Evolutionary conservation across 2,888 invertebrate species (phyloP).

Genomic region (Nudaria mundana): DNA sequence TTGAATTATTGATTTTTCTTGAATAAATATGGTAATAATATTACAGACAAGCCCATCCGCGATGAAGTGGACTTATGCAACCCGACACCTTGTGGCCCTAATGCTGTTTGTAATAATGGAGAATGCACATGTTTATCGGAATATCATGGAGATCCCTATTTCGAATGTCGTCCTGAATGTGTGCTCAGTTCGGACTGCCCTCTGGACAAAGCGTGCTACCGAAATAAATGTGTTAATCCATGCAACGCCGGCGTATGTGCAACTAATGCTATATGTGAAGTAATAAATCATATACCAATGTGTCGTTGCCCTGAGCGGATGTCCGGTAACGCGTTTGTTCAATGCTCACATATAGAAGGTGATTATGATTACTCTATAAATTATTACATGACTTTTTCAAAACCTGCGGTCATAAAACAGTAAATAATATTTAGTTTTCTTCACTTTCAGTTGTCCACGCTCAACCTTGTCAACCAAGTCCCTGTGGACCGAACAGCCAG

Average conservation of each 20-base stretch:
- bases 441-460: slow-evolving; percentile 53
- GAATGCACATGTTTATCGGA: slow-evolving; percentile 83
- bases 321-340: slow-evolving; percentile 85
- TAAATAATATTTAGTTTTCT: no score
- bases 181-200: slow-evolving; percentile 85
- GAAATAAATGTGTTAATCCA: slow-evolving; percentile 86
- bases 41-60: slow-evolving; percentile 45
- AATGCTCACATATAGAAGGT: slow-evolving; percentile 78
- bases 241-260: slow-evolving; percentile 86
- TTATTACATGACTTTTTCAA: neutral
- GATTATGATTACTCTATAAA: slow-evolving; percentile 11
- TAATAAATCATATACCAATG: slow-evolving; percentile 86
- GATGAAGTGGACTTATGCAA: slow-evolving; percentile 80
- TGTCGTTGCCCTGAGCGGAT: slow-evolving; percentile 85
- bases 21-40: no score
- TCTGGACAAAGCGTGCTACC: slow-evolving; percentile 83
- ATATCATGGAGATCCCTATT: slow-evolving; percentile 84
- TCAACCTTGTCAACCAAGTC: slow-evolving; percentile 77
- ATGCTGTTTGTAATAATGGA: slow-evolving; percentile 81
- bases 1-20: neutral
- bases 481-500: slow-evolving; percentile 90
- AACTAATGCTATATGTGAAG: slow-evolving; percentile 85
- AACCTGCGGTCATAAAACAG: no score
- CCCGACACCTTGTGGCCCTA: slow-evolving; percentile 85
- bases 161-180: slow-evolving; percentile 86